Evolutionary conservation across 2,113 vertebrate genomes (phyloP), one percentile per base, ranked within the genome.

Genomic region (Salminus brasiliensis): DNA sequence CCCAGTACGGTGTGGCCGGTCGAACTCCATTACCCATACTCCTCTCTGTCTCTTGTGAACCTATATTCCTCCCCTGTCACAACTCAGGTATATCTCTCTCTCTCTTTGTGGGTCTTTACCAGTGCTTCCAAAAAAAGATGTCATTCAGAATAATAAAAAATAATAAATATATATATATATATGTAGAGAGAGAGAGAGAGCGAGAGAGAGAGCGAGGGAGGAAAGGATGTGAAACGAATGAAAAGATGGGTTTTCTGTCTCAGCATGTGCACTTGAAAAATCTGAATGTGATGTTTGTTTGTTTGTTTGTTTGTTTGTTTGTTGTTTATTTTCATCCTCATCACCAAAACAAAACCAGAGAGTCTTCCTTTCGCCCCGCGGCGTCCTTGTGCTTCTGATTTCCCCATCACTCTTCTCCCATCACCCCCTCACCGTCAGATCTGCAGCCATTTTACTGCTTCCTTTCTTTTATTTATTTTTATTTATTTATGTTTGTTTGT

Each of bases 91-190:
- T 73, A 53, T 80, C 53, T 76, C 39, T 79, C 76, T 79, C 57
- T 82, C 74, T 80, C 12, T n/a, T n/a, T 76, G 67, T 80, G 45
- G n/a, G 74, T 84, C 69, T 84, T 59, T 52, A 63, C 59, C 78
- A 55, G 80, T 85, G 82, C 82, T 85, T 87, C 78, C 72, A 86
- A 82, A 87, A 70, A 81, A 86, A 72, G 27, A 85, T 84, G 83
- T 81, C 83, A 67, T 66, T 68, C 65, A 25, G 34, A 68, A 73
- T 47, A 47, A 57, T n/a, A n/a, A n/a, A 30, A 30, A 34, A 72
- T n/a, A n/a, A n/a, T n/a, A n/a, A n/a, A n/a, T n/a, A n/a, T n/a
- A n/a, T n/a, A n/a, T n/a, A n/a, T n/a, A n/a, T n/a, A n/a, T n/a
- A n/a, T n/a, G n/a, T n/a, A n/a, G n/a, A n/a, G n/a, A n/a, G n/a